Evolutionary conservation across 2,113 vertebrate species (phyloP).

Genomic region (Chaetura pelagica): DNA sequence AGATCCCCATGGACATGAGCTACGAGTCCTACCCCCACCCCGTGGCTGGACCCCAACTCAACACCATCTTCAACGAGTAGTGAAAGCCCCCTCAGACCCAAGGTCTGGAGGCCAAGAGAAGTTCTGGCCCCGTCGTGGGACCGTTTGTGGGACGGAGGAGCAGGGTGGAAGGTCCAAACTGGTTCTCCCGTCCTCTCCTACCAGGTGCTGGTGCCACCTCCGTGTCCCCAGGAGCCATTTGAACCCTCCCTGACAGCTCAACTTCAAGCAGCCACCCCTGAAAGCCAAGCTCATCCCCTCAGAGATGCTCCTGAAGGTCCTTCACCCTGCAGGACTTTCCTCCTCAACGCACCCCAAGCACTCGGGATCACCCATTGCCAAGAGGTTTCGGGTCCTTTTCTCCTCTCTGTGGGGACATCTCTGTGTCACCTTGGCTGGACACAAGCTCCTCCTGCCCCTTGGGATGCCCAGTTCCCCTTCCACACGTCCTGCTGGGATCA

Average conservation of each 20-base stretch:
- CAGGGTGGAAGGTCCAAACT: neutral
- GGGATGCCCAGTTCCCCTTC: neutral
- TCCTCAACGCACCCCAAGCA: neutral
- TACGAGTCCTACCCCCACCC: constrained; percentile 89
- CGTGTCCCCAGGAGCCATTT: neutral
- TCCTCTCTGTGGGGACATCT: neutral
- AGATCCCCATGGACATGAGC: constrained; percentile 89
- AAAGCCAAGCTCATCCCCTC: neutral
- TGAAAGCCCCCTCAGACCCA: neutral
- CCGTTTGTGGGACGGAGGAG: neutral
- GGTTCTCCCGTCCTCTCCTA: neutral
- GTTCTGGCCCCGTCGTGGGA: neutral
- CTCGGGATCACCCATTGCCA: neutral
- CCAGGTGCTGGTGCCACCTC: neutral
- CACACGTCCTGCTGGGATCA: fast-evolving
- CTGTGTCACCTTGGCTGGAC: neutral
- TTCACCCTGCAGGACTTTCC: neutral
- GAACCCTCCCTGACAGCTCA: neutral
- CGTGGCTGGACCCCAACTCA: constrained; percentile 83
- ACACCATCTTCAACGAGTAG: constrained; percentile 88
- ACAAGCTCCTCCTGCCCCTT: neutral
- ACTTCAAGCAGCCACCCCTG: fast-evolving
- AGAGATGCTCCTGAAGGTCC: neutral
- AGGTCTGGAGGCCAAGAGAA: neutral
- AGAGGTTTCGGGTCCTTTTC: fast-evolving